Conservation (phyloP, 2,888 invertebrate genomes). For the Mechanitis messenoides region DNA sequence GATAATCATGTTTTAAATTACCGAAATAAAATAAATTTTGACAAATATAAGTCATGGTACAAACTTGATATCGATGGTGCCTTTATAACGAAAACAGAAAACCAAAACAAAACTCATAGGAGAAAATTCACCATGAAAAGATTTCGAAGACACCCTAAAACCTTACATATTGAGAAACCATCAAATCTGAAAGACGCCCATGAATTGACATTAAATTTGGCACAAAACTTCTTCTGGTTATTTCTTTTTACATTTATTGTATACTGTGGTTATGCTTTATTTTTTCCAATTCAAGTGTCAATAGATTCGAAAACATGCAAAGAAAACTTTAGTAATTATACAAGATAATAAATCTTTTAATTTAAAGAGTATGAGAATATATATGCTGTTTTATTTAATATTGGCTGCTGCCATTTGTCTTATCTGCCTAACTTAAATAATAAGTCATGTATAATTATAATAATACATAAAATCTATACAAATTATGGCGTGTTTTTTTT, state of each 20-base stretch:
- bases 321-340: neutral
- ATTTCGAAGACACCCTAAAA: conserved; percentile 6
- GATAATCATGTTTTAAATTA: conserved; percentile 5
- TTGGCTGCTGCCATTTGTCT: no score
- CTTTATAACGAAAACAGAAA: conserved; percentile 23
- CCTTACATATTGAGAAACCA: conserved; percentile 10
- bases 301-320: neutral
- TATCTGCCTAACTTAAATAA: no score
- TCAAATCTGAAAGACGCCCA: conserved; percentile 5
- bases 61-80: conserved; percentile 31
- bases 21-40: conserved; percentile 2
- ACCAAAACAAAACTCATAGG: neutral
- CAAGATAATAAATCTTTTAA: neutral
- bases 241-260: conserved; percentile 14
- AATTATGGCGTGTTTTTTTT: no score
- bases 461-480: no score
- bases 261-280: conserved; percentile 14
- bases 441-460: no score
- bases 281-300: neutral
- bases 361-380: no score
- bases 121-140: neutral
- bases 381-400: no score
- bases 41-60: conserved; percentile 33
- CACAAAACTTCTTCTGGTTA: conserved; percentile 11
- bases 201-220: conserved; percentile 16